phyloP scores from a whole-genome alignment of 2,113 vertebrate genomes.

The Pterophyllum scalare region DNA sequence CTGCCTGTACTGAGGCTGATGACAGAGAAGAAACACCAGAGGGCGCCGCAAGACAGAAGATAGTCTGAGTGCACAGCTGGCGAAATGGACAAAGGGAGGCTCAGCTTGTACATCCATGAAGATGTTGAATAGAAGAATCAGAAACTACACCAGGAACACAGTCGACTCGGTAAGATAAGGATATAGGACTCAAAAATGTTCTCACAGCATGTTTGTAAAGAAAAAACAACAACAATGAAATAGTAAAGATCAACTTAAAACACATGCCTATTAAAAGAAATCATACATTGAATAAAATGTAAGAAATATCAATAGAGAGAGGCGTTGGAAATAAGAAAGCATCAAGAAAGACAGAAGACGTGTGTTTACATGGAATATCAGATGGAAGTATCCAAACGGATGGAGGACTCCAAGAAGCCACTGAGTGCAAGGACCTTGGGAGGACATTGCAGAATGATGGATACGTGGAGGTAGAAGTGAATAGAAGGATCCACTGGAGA shows the following conservation, averaged over 20 bases:
- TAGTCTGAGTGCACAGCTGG: not conserved
- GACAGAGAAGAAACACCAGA: not conserved
- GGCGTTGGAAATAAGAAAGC: too few relatives aligned
- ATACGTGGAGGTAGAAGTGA: too few relatives aligned
- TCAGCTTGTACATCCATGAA: too few relatives aligned
- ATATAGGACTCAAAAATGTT: not conserved
- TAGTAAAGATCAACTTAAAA: not conserved
- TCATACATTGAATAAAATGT: fast-evolving
- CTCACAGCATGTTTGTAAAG: too few relatives aligned
- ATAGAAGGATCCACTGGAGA: too few relatives aligned
- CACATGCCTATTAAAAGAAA: not conserved
- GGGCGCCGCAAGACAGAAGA: conserved; percentile 14
- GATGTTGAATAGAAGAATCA: not conserved
- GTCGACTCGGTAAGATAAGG: too few relatives aligned
- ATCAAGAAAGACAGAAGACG: too few relatives aligned
- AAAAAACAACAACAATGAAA: not conserved
- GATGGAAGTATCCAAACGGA: too few relatives aligned
- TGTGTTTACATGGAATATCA: too few relatives aligned
- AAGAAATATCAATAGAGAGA: not conserved
- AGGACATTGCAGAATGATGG: too few relatives aligned
- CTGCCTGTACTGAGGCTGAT: not conserved
- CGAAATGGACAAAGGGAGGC: not conserved
- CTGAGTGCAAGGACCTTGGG: too few relatives aligned
- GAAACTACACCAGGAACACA: not conserved
- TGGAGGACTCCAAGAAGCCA: too few relatives aligned